A percentile compares a stretch with the other conserved stretches of the same genome.
These are phyloP conservation scores for Sycobia sp. DNA, from an alignment of 1,140 invertebrate genomes.

Conservation along the genomic window DNA sequence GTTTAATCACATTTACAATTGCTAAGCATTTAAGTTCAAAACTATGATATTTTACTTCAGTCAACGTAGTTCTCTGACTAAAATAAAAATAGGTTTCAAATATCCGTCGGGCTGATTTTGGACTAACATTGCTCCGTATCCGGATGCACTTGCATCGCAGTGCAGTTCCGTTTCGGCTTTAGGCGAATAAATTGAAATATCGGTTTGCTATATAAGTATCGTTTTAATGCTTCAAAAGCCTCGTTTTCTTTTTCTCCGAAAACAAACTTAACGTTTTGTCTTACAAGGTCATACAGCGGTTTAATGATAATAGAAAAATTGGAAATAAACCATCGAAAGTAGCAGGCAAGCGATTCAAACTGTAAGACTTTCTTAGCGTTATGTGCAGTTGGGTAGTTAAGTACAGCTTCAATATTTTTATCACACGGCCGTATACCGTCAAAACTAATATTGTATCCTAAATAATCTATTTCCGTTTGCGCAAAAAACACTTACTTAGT, in stretches of 20 bases:
- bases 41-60: too few species aligned
- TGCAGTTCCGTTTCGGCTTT: not conserved
- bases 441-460: constrained; percentile 8
- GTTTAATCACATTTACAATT: too few species aligned
- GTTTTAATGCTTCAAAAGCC: not conserved
- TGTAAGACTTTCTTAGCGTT: constrained; percentile 4
- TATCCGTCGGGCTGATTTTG: not conserved
- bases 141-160: not conserved
- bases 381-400: not conserved
- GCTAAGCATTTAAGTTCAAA: too few species aligned
- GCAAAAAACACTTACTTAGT: constrained; percentile 18
- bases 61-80: too few species aligned
- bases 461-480: constrained; percentile 13
- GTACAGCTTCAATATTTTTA: not conserved
- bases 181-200: not conserved
- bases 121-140: not conserved
- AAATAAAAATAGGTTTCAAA: constrained; percentile 2
- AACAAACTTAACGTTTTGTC: not conserved
- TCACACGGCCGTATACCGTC: constrained; percentile 12
- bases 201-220: not conserved
- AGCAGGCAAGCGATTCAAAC: not conserved
- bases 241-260: not conserved
- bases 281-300: not conserved
- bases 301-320: constrained; percentile 2
- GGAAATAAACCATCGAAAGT: not conserved